These are phyloP conservation scores for Herminia tarsipennalis DNA, from an alignment of 2,888 invertebrate genomes.

Conservation along the genomic window DNA sequence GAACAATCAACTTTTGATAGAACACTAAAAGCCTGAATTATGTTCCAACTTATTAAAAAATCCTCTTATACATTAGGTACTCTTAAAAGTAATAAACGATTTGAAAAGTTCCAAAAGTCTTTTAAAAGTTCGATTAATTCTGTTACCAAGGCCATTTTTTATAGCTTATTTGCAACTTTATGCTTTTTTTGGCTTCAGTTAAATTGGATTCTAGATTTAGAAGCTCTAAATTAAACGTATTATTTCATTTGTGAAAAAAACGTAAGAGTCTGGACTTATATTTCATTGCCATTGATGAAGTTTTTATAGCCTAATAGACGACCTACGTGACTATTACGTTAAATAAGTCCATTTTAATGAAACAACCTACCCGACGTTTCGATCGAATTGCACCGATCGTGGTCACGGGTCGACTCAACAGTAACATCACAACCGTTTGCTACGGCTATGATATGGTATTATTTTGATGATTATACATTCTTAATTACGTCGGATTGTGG, in stretches of 20 bases:
- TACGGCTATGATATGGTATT: no score
- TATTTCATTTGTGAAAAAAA: not conserved
- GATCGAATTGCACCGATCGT: no score
- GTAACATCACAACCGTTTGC: no score
- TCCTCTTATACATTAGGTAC: not conserved
- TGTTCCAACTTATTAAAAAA: not conserved
- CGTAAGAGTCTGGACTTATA: not conserved
- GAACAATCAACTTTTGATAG: no score
- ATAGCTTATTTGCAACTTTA: conserved; percentile 4
- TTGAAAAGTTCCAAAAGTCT: conserved; percentile 1
- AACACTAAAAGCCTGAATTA: not conserved
- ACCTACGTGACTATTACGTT: no score
- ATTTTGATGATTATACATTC: no score
- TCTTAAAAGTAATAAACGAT: conserved; percentile 6
- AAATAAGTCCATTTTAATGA: no score
- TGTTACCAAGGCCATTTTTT: conserved; percentile 4
- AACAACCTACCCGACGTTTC: no score
- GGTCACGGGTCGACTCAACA: no score
- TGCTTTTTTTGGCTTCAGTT: not conserved
- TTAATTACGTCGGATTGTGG: no score
- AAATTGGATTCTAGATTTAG: conserved; percentile 7
- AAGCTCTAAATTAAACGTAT: not conserved
- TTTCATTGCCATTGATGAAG: no score
- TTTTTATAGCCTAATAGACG: no score
- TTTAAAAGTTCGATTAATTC: conserved; percentile 9